Evolutionary conservation across 2,888 invertebrate species (phyloP), one percentile per base, ranked within the genome.

Genomic region (Sesia apiformis): DNA sequence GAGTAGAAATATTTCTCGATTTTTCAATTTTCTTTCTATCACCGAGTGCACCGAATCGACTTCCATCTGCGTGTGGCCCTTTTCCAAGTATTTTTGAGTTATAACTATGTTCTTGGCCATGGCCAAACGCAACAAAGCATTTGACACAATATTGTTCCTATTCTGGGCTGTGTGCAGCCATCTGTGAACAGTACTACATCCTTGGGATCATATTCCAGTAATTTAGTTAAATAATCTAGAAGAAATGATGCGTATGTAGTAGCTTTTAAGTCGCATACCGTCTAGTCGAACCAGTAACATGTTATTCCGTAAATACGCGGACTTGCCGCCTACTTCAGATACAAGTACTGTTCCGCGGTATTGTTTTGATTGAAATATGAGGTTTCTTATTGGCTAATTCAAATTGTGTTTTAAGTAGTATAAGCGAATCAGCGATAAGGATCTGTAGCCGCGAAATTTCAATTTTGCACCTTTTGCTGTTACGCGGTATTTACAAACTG

Each of bases 21-120:
- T n/a, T n/a, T n/a, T n/a, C n/a, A n/a, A n/a, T n/a, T n/a, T n/a
- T 53, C 66, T 61, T 60, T 81, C 80, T 51, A 80, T 70, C 0
- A 60, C 57, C 23, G 65, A 62, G 58, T 81, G 78, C 2, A 76
- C 71, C 0, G 71, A 73, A 57, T 79, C 77, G 4, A 57, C 58
- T 40, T 64, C 62, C 62, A 63, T 62, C 52, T 68, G 66, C 0
- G 65, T 66, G 53, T 59, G n/a, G n/a, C n/a, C n/a, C n/a, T n/a
- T n/a, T n/a, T n/a, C n/a, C n/a, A n/a, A n/a, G n/a, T n/a, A n/a
- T n/a, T n/a, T n/a, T n/a, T n/a, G n/a, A n/a, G n/a, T n/a, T n/a
- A n/a, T n/a, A n/a, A n/a, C n/a, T n/a, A 61, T 39, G 8, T 56
- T 56, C 39, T 55, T 58, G 6, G 51, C 54, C 53, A 64, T 62